phyloP scores from a whole-genome alignment of 1,140 invertebrate genomes.

The Proales similis region DNA sequence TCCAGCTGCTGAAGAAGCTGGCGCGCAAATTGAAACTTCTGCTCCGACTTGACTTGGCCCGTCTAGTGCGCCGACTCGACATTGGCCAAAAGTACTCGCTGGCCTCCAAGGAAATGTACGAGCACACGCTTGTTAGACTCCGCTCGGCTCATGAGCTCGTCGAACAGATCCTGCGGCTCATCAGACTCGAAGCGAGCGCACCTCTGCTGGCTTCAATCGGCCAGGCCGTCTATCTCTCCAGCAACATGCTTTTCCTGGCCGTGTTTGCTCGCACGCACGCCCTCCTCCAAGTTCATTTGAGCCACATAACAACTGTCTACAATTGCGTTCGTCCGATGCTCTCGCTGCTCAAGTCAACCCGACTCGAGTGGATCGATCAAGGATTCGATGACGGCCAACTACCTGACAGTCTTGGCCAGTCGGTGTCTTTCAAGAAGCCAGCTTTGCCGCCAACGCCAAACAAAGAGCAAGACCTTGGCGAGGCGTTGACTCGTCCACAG shows the following conservation, averaged over 20 bases:
- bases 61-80: constrained; percentile 2
- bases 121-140: not conserved
- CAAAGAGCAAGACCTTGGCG: too few relatives aligned
- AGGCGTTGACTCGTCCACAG: too few relatives aligned
- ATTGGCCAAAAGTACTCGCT: not conserved
- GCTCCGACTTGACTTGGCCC: not conserved
- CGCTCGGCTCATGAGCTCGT: not conserved
- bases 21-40: not conserved
- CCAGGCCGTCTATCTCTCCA: constrained; percentile 21
- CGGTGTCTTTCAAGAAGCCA: too few relatives aligned
- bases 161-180: not conserved
- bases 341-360: constrained; percentile 3
- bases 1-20: constrained; percentile 33
- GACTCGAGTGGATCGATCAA: constrained; percentile 6
- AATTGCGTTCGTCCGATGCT: constrained; percentile 10
- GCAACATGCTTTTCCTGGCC: constrained; percentile 19
- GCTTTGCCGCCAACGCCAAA: too few relatives aligned
- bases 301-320: constrained; percentile 5
- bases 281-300: constrained; percentile 2
- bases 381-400: too few relatives aligned
- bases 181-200: constrained; percentile 8
- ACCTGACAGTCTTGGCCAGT: too few relatives aligned
- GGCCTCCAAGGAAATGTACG: constrained; percentile 30
- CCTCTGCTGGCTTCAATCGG: constrained; percentile 17
- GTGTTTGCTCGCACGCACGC: not conserved